Percentiles rank a stretch among this genome's conserved stretches.
These are phyloP conservation scores for Hyphantria cunea DNA, from an alignment of 1,140 invertebrate genomes.

Conservation along the genomic window DNA sequence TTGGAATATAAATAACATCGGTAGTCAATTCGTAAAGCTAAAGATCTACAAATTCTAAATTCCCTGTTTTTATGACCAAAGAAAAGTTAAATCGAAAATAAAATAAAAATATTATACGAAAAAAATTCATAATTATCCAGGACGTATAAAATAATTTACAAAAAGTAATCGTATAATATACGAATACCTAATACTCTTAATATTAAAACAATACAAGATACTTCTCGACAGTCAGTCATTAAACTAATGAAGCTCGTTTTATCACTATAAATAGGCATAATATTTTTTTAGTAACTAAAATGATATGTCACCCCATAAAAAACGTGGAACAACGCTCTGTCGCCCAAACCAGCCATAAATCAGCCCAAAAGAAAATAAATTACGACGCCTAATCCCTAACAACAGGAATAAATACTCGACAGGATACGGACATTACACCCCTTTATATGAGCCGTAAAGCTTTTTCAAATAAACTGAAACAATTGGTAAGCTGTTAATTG, in stretches of 20 bases:
- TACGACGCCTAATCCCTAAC: constrained; percentile 56
- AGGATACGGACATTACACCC: constrained; percentile 59
- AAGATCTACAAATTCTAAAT: no score
- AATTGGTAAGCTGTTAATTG: constrained; percentile 9
- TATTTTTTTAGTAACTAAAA: constrained; percentile 42
- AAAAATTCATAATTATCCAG: no score
- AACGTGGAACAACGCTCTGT: constrained; percentile 54
- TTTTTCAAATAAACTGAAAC: constrained; percentile 39
- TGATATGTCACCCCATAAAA: constrained; percentile 54
- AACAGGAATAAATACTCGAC: constrained; percentile 56
- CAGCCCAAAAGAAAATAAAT: constrained; percentile 67
- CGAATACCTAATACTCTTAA: no score
- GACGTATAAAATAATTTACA: no score
- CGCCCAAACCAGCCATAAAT: constrained; percentile 54
- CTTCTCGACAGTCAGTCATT: constrained; percentile 14
- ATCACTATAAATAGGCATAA: constrained; percentile 33
- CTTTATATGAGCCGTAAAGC: constrained; percentile 49
- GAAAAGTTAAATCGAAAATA: no score
- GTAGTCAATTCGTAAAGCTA: no score
- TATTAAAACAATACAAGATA: no score
- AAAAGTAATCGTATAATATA: no score
- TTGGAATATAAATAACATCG: no score
- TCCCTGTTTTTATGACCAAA: no score
- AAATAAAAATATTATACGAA: no score
- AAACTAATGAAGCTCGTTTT: constrained; percentile 34